Conservation (phyloP, 2,797 vertebrate genomes). For the Cephalopachus bancanus region DNA sequence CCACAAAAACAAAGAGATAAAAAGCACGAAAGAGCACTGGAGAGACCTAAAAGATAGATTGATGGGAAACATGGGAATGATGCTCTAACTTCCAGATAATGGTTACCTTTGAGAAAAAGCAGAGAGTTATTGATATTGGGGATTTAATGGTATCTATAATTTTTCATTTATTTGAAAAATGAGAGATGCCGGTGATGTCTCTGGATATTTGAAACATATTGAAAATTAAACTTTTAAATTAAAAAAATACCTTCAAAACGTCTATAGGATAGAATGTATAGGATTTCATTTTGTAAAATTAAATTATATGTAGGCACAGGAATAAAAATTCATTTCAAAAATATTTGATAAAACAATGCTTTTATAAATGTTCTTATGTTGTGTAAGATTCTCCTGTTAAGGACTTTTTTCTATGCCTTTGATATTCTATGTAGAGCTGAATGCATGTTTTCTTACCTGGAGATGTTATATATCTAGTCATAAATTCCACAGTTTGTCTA, state of each 20-base stretch:
- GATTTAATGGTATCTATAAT: neutral
- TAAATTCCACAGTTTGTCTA: neutral
- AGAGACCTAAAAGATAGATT: neutral
- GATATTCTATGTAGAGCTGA: neutral
- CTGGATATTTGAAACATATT: neutral
- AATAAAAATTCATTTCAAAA: neutral
- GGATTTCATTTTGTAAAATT: neutral
- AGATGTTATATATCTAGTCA: neutral
- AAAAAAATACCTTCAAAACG: neutral
- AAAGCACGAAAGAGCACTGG: neutral
- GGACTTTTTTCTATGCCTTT: neutral
- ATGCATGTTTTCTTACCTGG: neutral
- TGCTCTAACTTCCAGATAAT: neutral
- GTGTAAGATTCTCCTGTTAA: neutral
- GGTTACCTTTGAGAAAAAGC: neutral
- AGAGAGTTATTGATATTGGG: neutral
- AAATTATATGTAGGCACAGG: neutral
- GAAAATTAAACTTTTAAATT: neutral
- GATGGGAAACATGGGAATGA: neutral
- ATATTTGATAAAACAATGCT: neutral
- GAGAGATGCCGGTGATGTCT: neutral
- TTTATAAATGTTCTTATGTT: neutral
- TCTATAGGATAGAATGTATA: neutral
- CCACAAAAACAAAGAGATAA: neutral
- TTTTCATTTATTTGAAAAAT: constrained; percentile 8